Evolutionary conservation across 2,797 vertebrate species (phyloP).

Genomic region (Lates japonicus): DNA sequence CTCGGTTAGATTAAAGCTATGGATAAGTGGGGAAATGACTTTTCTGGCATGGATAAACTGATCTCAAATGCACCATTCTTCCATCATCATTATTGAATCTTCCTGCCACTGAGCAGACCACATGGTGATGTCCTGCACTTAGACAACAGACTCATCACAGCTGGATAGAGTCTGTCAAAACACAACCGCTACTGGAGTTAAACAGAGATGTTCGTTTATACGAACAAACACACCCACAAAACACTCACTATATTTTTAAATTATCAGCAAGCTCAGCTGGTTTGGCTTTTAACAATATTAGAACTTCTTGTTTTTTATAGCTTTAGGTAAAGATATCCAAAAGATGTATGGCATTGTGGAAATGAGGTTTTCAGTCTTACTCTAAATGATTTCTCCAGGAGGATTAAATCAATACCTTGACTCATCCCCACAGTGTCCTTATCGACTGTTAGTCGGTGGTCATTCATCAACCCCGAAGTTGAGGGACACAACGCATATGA

Average conservation of each 20-base stretch:
- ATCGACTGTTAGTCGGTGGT: conserved; percentile 15
- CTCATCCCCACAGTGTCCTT: conserved; percentile 17
- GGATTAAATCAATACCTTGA: conserved; percentile 12
- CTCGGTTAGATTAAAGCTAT: neutral
- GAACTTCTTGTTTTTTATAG: neutral
- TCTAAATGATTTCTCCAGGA: neutral
- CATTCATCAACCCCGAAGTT: conserved; percentile 1
- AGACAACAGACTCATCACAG: neutral
- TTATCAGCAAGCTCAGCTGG: too few relatives aligned
- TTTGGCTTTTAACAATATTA: neutral
- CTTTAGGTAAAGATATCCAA: neutral
- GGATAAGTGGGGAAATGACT: neutral
- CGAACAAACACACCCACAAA: too few relatives aligned
- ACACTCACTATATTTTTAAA: too few relatives aligned
- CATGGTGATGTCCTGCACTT: neutral
- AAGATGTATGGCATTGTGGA: neutral
- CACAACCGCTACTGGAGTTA: too few relatives aligned
- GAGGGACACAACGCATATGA: neutral
- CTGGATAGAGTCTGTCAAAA: neutral
- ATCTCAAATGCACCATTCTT: neutral
- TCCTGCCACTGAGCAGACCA: conserved; percentile 1
- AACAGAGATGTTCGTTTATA: too few relatives aligned
- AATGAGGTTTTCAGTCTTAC: neutral
- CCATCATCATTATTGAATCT: conserved; percentile 1
- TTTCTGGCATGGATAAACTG: neutral